phyloP scores from a whole-genome alignment of 2,113 vertebrate species.

The Pimephales promelas region DNA sequence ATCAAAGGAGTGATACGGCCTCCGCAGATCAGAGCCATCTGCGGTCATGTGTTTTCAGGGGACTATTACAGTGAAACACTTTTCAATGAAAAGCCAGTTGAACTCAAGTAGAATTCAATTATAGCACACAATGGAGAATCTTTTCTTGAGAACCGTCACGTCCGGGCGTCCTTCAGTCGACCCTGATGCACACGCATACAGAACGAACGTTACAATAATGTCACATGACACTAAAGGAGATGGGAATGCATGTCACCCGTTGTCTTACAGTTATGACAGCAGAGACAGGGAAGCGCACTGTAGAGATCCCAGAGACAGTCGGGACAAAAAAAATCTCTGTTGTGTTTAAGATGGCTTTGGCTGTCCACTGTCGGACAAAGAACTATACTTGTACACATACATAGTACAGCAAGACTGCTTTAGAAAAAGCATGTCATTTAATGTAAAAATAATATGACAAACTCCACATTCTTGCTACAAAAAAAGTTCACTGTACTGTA shows the following conservation, averaged over 20 bases:
- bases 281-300: background rate
- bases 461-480: too few relatives aligned
- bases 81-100: slow-evolving; percentile 4
- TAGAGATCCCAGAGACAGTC: background rate
- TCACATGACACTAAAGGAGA: slow-evolving; percentile 35
- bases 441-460: background rate
- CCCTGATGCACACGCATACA: slow-evolving; percentile 1
- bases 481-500: too few relatives aligned
- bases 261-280: slow-evolving; percentile 3
- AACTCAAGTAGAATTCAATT: slow-evolving; percentile 44
- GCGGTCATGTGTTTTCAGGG: background rate
- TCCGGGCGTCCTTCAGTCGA: slow-evolving; percentile 10
- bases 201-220: slow-evolving; percentile 21
- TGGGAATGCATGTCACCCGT: slow-evolving; percentile 26
- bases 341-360: slow-evolving; percentile 5
- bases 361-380: background rate
- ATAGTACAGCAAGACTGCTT: background rate
- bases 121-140: slow-evolving; percentile 50
- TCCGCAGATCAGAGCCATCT: slow-evolving; percentile 6
- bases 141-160: slow-evolving; percentile 27
- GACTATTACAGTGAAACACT: background rate
- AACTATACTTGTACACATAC: background rate
- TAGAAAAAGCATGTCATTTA: background rate
- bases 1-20: slow-evolving; percentile 20
- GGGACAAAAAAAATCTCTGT: background rate